Conservation (phyloP, 2,797 vertebrate species). For the Helarctos malayanus region DNA sequence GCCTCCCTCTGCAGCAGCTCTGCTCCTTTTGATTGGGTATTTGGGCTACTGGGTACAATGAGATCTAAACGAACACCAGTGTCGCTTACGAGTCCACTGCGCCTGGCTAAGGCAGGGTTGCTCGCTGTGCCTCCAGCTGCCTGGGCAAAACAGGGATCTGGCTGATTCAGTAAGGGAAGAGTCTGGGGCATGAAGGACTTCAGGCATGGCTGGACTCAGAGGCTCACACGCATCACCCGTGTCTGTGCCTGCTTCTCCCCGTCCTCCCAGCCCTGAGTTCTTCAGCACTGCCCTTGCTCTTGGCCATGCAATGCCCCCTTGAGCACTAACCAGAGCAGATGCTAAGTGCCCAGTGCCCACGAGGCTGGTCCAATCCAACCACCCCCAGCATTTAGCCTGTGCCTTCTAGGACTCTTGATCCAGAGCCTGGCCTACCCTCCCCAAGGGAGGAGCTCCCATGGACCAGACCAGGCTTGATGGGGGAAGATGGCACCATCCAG, state of each 20-base stretch:
- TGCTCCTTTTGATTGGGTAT: not conserved
- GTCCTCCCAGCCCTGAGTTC: not conserved
- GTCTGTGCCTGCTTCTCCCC: not conserved
- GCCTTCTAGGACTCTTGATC: not conserved
- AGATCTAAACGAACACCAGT: fast-evolving
- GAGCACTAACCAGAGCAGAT: not conserved
- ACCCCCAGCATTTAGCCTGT: not conserved
- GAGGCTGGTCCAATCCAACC: not conserved
- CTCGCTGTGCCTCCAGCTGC: not conserved
- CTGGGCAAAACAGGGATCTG: not conserved
- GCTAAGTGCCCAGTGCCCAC: not conserved
- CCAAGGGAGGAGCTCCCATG: not conserved
- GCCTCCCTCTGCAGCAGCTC: too few relatives aligned
- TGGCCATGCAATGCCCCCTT: fast-evolving
- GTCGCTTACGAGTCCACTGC: not conserved
- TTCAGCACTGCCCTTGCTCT: not conserved
- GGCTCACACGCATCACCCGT: not conserved
- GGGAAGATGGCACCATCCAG: conserved; percentile 70
- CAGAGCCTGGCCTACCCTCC: not conserved
- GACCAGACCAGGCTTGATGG: not conserved
- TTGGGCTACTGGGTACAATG: fast-evolving
- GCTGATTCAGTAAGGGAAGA: not conserved
- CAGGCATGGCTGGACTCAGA: conserved; percentile 13
- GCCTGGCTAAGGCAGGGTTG: not conserved
- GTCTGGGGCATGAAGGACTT: not conserved